Percentiles rank a stretch among this genome's conserved stretches.
phyloP scores from a whole-genome alignment of 2,113 vertebrate genomes.

The Prunella fulvescens region DNA sequence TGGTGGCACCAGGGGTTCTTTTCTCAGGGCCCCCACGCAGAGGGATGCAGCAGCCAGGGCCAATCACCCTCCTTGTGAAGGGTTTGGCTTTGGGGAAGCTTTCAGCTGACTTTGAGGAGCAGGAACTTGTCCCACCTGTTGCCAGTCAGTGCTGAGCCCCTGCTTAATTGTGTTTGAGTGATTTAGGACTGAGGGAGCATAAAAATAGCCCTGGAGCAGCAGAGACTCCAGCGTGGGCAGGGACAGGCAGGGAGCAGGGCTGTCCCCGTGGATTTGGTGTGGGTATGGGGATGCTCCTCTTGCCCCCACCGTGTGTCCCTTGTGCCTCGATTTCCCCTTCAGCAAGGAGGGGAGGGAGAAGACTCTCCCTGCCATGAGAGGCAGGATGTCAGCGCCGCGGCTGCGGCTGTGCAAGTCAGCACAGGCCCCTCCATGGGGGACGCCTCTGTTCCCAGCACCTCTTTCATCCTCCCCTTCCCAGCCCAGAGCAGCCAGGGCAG shows the following conservation, averaged over 20 bases:
- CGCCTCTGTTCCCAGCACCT: neutral
- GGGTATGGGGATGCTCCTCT: rapidly evolving
- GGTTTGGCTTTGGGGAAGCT: neutral
- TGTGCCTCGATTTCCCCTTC: neutral
- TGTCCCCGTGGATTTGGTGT: neutral
- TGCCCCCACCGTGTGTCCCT: rapidly evolving
- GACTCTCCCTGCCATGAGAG: neutral
- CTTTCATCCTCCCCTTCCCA: constrained; percentile 48
- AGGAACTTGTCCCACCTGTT: neutral
- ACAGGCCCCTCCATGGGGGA: neutral
- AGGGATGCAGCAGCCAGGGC: neutral
- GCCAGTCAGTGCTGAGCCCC: rapidly evolving
- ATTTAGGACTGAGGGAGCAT: neutral
- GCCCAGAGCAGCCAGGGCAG: neutral
- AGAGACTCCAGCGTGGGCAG: neutral
- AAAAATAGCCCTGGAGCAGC: neutral
- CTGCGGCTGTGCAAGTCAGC: neutral
- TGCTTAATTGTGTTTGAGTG: neutral
- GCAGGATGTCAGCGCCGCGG: neutral
- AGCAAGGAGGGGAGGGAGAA: neutral
- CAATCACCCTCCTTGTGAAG: neutral
- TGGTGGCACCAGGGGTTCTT: neutral
- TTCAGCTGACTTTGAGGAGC: neutral
- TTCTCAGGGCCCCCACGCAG: neutral
- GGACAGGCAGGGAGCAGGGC: neutral